phyloP scores from a whole-genome alignment of 2,888 invertebrate species.

The Drosophila aldrichi region DNA sequence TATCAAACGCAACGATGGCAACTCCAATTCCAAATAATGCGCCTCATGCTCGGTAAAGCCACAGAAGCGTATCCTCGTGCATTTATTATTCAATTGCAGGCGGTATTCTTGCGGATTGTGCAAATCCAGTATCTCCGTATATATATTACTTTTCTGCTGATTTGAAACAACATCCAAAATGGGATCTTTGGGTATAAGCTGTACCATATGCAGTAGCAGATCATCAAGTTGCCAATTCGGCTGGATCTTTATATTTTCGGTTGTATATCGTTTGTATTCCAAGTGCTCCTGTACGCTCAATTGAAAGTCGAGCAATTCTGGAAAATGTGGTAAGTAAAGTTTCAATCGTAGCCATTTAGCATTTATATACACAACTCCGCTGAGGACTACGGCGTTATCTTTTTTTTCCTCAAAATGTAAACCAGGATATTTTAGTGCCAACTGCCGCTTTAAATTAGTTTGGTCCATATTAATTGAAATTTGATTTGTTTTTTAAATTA shows the following conservation, averaged over 20 bases:
- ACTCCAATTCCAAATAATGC: conserved; percentile 77
- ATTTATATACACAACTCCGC: conserved; percentile 37
- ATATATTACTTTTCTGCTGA: conserved; percentile 55
- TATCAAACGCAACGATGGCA: conserved; percentile 63
- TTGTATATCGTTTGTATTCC: conserved; percentile 47
- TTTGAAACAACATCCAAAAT: neutral
- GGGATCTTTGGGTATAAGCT: conserved; percentile 21
- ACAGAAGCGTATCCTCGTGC: conserved; percentile 69
- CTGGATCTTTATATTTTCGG: conserved; percentile 39
- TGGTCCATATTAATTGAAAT: neutral
- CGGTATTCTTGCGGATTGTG: conserved; percentile 66
- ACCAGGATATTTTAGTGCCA: conserved; percentile 51
- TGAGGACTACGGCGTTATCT: conserved; percentile 25
- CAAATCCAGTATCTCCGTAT: conserved; percentile 69
- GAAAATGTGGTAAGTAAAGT: conserved; percentile 73
- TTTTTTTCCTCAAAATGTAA: conserved; percentile 23
- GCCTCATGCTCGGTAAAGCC: conserved; percentile 72
- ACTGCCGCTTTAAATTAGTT: conserved; percentile 9
- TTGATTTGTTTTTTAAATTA: neutral
- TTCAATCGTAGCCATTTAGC: conserved; percentile 60
- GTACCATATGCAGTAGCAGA: conserved; percentile 63
- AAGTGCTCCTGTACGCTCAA: conserved; percentile 60
- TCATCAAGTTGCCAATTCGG: conserved; percentile 61
- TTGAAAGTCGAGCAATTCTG: conserved; percentile 53
- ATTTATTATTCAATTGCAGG: conserved; percentile 64